Evolutionary conservation across 2,888 invertebrate species (phyloP).

Genomic region (Chirona hameri): DNA sequence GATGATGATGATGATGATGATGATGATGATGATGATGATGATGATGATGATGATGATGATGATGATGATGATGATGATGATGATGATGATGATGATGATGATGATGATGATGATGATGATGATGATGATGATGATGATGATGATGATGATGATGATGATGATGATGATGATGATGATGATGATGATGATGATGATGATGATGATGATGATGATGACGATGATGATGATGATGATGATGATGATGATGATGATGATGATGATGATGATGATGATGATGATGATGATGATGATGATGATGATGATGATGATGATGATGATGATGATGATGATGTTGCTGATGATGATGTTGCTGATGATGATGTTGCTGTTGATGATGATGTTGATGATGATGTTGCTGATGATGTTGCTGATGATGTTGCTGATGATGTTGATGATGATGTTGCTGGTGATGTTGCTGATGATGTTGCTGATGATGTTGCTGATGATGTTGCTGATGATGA

Average conservation of each 20-base stretch:
- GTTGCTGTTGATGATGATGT: too few relatives aligned
- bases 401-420: too few relatives aligned
- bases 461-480: too few relatives aligned
- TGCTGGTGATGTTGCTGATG: too few relatives aligned
- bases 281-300: constrained; percentile 9
- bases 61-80: constrained; percentile 22
- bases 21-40: constrained; percentile 22
- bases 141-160: not conserved
- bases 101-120: not conserved
- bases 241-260: constrained; percentile 22
- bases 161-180: not conserved
- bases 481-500: too few relatives aligned
- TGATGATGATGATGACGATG: constrained; percentile 22
- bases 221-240: constrained; percentile 22
- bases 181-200: not conserved
- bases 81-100: constrained; percentile 22
- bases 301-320: too few relatives aligned
- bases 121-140: not conserved
- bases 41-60: constrained; percentile 22
- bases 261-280: constrained; percentile 22
- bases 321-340: too few relatives aligned
- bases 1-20: constrained; percentile 22
- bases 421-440: too few relatives aligned
- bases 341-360: too few relatives aligned
- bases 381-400: too few relatives aligned